Conservation (phyloP, 2,797 vertebrate species). For the Prionace glauca region DNA sequence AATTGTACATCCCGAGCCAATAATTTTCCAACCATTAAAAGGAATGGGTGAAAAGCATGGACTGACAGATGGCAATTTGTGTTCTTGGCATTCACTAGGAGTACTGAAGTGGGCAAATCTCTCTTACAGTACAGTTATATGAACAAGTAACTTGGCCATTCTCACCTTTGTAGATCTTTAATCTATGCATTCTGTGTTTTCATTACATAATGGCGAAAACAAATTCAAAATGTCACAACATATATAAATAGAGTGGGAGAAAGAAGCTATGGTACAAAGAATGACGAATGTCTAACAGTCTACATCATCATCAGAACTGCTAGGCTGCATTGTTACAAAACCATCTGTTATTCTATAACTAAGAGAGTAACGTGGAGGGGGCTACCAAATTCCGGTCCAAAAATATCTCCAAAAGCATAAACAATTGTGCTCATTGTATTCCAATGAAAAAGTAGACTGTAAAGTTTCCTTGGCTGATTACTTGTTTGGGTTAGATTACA, state of each 20-base stretch:
- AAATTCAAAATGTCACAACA: not conserved
- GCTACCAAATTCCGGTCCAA: not conserved
- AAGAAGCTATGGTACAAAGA: not conserved
- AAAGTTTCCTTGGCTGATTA: not conserved
- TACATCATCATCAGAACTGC: not conserved
- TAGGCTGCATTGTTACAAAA: not conserved
- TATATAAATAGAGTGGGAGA: not conserved
- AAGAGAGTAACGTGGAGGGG: not conserved
- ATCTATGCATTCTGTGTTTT: not conserved
- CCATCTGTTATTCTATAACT: not conserved
- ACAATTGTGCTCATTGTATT: constrained; percentile 6
- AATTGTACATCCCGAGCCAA: not conserved
- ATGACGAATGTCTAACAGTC: constrained; percentile 15
- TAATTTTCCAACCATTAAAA: not conserved
- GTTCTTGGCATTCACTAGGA: not conserved
- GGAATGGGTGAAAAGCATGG: not conserved
- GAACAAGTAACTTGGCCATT: not conserved
- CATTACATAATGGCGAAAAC: not conserved
- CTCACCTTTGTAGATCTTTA: not conserved
- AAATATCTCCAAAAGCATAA: constrained; percentile 8
- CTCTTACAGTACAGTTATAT: not conserved
- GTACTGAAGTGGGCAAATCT: not conserved
- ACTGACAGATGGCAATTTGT: not conserved
- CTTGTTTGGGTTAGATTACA: not conserved
- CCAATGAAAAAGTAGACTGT: not conserved